Evolutionary conservation across 2,888 invertebrate genomes (phyloP).

Genomic region (Eupithecia vulgata): DNA sequence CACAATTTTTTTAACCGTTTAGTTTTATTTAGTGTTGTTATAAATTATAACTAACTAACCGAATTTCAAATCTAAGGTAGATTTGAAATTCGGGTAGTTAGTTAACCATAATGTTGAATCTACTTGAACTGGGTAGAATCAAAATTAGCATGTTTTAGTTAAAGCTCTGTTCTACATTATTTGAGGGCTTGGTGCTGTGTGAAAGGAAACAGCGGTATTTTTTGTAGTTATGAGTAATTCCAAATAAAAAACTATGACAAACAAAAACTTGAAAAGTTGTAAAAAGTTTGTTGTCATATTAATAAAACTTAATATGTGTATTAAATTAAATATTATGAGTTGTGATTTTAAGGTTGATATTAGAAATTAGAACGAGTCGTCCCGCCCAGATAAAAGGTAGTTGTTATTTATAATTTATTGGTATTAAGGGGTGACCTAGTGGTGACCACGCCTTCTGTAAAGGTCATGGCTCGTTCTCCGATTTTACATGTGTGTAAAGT

Average conservation of each 20-base stretch:
- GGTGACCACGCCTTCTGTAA: constrained; percentile 22
- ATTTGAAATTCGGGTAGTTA: fast-evolving
- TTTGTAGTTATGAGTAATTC: background rate
- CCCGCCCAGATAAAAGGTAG: background rate
- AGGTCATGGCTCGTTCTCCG: constrained; percentile 10
- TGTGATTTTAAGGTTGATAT: background rate
- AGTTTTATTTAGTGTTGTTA: too few species aligned
- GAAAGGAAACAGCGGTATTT: background rate
- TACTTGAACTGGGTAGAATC: background rate
- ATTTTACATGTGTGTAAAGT: background rate
- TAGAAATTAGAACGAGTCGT: background rate
- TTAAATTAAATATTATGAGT: background rate
- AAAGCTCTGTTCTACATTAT: too few species aligned
- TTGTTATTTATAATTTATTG: constrained; percentile 7
- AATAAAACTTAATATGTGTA: background rate
- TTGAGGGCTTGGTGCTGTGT: background rate
- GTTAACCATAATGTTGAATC: background rate
- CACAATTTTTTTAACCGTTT: too few species aligned
- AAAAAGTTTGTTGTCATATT: background rate
- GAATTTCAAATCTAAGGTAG: background rate
- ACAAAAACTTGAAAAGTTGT: background rate
- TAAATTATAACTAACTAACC: background rate
- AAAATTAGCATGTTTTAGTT: too few species aligned
- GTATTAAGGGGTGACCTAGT: constrained; percentile 14
- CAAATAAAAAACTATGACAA: background rate